Evolutionary conservation across 2,888 invertebrate species (phyloP).

Genomic region (Pyrrhia umbra): DNA sequence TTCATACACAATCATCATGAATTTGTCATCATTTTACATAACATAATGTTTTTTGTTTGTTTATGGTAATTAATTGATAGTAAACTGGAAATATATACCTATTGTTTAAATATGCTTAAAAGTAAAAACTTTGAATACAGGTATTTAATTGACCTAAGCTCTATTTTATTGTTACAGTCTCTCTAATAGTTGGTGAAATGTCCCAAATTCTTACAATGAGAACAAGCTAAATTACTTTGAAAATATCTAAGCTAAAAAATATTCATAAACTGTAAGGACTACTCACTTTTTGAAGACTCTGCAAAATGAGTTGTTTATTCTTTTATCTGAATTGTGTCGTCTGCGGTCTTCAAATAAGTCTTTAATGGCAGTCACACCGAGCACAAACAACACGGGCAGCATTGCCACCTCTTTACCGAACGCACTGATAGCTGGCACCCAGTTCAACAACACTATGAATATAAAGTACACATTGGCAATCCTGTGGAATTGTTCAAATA

Average conservation of each 20-base stretch:
- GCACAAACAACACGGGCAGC: constrained; percentile 98
- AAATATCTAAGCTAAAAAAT: no score
- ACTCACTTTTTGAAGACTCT: constrained; percentile 97
- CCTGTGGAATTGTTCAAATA: constrained; percentile 99
- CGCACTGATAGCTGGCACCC: constrained; percentile 98
- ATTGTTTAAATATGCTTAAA: no score
- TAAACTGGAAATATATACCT: no score
- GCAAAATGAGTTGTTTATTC: constrained; percentile 98
- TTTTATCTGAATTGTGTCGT: constrained; percentile 96
- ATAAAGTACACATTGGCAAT: constrained; percentile 99
- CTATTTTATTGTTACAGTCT: no score
- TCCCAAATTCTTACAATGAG: no score
- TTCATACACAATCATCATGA: background rate
- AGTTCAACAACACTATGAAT: constrained; percentile 98
- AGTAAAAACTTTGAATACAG: no score
- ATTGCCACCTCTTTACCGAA: constrained; percentile 99
- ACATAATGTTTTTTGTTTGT: background rate
- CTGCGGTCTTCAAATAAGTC: constrained; percentile 98
- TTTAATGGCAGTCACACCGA: constrained; percentile 98
- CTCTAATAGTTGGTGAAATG: no score
- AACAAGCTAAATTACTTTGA: no score
- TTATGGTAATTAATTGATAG: no score
- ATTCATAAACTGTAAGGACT: background rate
- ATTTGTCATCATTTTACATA: background rate
- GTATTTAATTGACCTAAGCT: no score